Evolutionary conservation across 2,888 invertebrate genomes (phyloP).

Genomic region (Agrochola lychnidis): DNA sequence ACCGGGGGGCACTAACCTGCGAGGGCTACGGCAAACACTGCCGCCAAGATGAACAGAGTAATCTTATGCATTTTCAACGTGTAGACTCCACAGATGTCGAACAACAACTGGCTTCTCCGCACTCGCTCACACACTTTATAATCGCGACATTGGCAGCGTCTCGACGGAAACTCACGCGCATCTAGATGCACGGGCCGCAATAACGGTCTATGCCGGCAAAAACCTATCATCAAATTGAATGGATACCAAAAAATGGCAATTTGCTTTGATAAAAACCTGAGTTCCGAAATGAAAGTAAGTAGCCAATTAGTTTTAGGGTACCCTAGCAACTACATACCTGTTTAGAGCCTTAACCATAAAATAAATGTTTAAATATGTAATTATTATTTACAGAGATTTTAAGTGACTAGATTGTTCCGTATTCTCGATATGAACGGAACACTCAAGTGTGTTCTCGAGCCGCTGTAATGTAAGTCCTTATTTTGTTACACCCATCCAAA

Average conservation of each 20-base stretch:
- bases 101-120: constrained; percentile 81
- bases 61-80: constrained; percentile 82
- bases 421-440: constrained; percentile 1
- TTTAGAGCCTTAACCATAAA: not conserved
- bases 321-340: not conserved
- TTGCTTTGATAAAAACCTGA: constrained; percentile 53
- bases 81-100: constrained; percentile 73
- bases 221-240: constrained; percentile 76
- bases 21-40: constrained; percentile 81
- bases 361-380: not conserved
- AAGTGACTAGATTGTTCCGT: not conserved
- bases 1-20: constrained; percentile 89
- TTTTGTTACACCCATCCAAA: constrained; percentile 2
- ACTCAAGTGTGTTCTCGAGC: not conserved
- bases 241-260: constrained; percentile 67
- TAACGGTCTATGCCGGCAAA: constrained; percentile 82
- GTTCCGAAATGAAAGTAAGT: constrained; percentile 55
- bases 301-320: constrained; percentile 33
- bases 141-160: constrained; percentile 70
- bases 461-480: not conserved
- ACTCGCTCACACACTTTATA: constrained; percentile 78
- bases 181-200: constrained; percentile 73
- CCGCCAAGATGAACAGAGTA: constrained; percentile 81
- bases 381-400: not conserved
- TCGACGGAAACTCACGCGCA: constrained; percentile 75